Evolutionary conservation across 2,113 vertebrate species (phyloP), one percentile per base, ranked within the genome.

Genomic region (Boulengeromyrus knoepffleri): DNA sequence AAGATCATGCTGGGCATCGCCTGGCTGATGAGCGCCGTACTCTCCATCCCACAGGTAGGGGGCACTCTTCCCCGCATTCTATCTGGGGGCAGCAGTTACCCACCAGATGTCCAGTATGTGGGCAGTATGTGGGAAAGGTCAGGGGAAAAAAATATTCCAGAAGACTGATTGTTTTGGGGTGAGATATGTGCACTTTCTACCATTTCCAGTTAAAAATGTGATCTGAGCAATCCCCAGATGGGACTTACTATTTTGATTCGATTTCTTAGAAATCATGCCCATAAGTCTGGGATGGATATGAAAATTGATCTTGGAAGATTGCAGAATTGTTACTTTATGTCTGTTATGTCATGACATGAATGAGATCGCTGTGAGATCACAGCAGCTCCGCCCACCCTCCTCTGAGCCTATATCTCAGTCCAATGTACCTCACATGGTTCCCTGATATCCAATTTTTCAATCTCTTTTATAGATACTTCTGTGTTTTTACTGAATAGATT

Each of bases 41-140:
- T 98, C 74, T 96, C 97, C 0, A 31, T 95, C 85, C 97, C 97
- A 0, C 97, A 98, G 97, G 97, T 97, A 95, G 90, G 92, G 52
- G 49, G 53, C 58, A 2, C 87, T 88, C 58, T 42, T 12, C 0
- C 21, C 12, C 12, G 15, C 24, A 27, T 47, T 49, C 24, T 9
- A 0, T 31, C 24, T 50, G 46, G 45, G 9, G 9, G 42, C 42
- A 12, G 45, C 39, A 85, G 10, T 85, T 24, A 85, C 5, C 45
- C 45, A 42, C 74, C 36, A 19, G 31, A 80, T 80, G 36, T 17
- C 12, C 36, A 42, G 74, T 17, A 80, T 42, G 74, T 39, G 2
- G 2, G 74, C 36, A 42, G 74, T 17, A 80, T 42, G 74, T 39
- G 2, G 2, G 74, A 42, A 31, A 70, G 62, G 74, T 42, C 36